Base-by-base conservation (phyloP, 2,797 vertebrate species). In the Poeciliopsis turneri region DNA sequence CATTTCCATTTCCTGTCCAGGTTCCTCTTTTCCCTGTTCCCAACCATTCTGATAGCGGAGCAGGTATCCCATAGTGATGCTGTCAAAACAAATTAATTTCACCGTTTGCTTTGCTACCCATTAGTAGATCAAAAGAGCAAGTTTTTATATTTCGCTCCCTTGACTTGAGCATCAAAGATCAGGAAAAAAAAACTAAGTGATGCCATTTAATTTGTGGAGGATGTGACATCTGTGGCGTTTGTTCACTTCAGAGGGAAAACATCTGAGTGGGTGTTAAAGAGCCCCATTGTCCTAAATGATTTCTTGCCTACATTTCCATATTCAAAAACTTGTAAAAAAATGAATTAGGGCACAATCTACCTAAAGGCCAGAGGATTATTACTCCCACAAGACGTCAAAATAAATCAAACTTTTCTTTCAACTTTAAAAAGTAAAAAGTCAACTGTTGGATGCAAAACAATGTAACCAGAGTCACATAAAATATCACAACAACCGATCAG, bases 1-100 rank as follows among this genome's bases (percentile, higher is more conserved):
- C 76, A 30, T 86, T 87, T 78, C 78, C 70, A 28, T 83, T 82
- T 82, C 77, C 64, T 77, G 20, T 4, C 15, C n/a, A n/a, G 79
- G 39, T 39, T 51, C 1, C 1, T 43, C 64, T 55, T 4, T 30
- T 57, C 61, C 41, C 28, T 28, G 12, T 45, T 59, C 12, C 15
- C 25, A 12, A 23, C 16, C 76, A 53, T 10, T 69, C 70, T 23
- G 74, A 80, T 70, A 69, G 20, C 3, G 39, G 46, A n/a, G 59
- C 36, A 36, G 43, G 46, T 51, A 16, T 36, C 33, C 78, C 11
- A 47, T 18, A 47, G 69, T 41, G 5, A 69, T 81, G 71, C 23
- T 77, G 81, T 85, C 72, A 70, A 75, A 84, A 51, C 57, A 75
- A 33, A 81, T 76, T 6, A 1, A 64, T 86, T 61, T 80, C 69